Evolutionary conservation across 2,113 vertebrate species (phyloP).

Genomic region (Labrus mixtus): DNA sequence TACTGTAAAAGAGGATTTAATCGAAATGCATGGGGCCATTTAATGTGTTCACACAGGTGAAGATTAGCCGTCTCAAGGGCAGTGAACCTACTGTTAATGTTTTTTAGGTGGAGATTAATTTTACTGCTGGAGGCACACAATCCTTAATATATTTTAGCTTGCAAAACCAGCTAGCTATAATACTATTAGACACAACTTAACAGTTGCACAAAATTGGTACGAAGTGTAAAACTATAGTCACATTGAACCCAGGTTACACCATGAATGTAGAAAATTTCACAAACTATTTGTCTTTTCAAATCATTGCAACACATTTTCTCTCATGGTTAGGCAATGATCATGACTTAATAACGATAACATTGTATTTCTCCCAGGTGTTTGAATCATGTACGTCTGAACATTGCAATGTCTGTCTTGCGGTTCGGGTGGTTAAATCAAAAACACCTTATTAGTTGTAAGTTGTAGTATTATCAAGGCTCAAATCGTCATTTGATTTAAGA

Average conservation of each 20-base stretch:
- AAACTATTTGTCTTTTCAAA: neutral
- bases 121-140: conserved; percentile 44
- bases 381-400: too few species aligned
- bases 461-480: too few species aligned
- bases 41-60: conserved; percentile 42
- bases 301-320: too few species aligned
- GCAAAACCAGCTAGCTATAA: conserved; percentile 2
- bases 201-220: neutral
- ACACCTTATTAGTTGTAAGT: too few species aligned
- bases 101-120: conserved; percentile 65
- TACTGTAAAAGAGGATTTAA: conserved; percentile 57
- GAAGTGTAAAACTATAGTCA: neutral
- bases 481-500: too few species aligned
- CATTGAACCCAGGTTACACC: neutral
- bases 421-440: too few species aligned
- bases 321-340: too few species aligned
- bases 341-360: too few species aligned
- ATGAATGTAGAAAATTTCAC: neutral
- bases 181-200: neutral
- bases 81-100: conserved; percentile 56
- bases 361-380: too few species aligned
- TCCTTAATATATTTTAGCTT: conserved; percentile 44
- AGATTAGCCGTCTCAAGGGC: conserved; percentile 11
- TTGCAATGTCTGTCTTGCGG: too few species aligned
- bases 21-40: conserved; percentile 23